A percentile compares a stretch with the other conserved stretches of the same genome.
Conservation (phyloP, 2,888 invertebrate species). For the Metellina segmentata region DNA sequence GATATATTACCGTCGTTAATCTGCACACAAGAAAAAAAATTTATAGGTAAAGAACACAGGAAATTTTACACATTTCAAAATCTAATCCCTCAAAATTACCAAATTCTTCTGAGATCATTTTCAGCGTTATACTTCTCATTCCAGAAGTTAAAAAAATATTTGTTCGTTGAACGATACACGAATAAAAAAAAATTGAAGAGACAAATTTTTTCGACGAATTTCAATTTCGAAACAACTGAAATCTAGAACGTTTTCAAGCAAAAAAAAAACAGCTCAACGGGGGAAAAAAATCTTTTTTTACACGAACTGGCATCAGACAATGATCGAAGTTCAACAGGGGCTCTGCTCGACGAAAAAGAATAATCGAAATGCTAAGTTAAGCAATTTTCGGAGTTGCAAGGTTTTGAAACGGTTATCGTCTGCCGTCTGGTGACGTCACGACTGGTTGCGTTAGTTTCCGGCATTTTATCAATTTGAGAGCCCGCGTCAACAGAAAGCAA, state of each 20-base stretch:
- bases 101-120: not conserved
- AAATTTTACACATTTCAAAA: too few species aligned
- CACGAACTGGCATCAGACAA: conserved; percentile 18
- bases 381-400: conserved; percentile 40
- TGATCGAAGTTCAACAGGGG: conserved; percentile 14
- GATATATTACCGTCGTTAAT: too few species aligned
- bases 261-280: not conserved
- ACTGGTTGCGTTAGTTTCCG: conserved; percentile 49
- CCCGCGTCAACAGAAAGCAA: conserved; percentile 36
- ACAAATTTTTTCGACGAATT: not conserved
- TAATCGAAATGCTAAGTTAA: conserved; percentile 4
- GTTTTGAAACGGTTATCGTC: conserved; percentile 61
- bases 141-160: not conserved
- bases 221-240: not conserved
- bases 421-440: conserved; percentile 65
- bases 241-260: not conserved
- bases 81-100: too few species aligned
- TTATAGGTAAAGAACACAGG: too few species aligned
- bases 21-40: too few species aligned
- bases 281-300: not conserved
- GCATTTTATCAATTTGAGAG: conserved; percentile 52
- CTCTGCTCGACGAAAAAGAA: not conserved
- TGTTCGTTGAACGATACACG: too few species aligned
- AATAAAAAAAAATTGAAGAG: too few species aligned
- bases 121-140: not conserved